Evolutionary conservation across 2,888 invertebrate species (phyloP), one percentile per base, ranked within the genome.

Genomic region (Phyllotreta cruciferae): DNA sequence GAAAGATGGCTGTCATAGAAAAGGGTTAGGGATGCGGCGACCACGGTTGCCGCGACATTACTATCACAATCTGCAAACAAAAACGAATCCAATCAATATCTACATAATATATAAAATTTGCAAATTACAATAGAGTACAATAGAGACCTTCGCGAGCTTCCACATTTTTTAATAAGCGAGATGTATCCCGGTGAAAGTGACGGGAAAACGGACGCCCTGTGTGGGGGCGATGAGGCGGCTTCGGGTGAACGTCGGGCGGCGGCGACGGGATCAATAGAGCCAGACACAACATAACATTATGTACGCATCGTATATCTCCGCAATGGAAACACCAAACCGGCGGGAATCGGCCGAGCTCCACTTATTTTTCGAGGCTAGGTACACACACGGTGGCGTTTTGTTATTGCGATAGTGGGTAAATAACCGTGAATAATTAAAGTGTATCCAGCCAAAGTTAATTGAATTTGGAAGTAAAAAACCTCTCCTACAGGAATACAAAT

Each of bases 181-280:
- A 3, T n/a, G n/a, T 24, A 24, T 54, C 41, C 41, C 54, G 41
- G 36, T 9, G 37, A 14, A 42, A 47, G 39, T 60, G 14, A n/a
- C 14, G 53, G 56, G 36, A 14, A 9, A 39, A 56, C 44, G 44
- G 36, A 24, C 24, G 24, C 24, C 24, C 24, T 24, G 24, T 24
- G 4, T 24, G 24, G 24, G 24, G 24, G 1, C 24, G 24, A 24
- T 24, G 11, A 60, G 44, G 52, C 52, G 37, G 52, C 60, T 49
- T 50, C 34, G 50, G 50, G 52, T 42, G 24, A 24, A 24, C 36
- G 42, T 39, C 42, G 50, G 41, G 60, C 52, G 52, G 37, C 14
- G 54, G 45, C 56, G 63, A 53, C 56, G 37, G 62, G 68, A 84
- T 86, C 86, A 84, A 85, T 85, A 83, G 70, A 70, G 78, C 79